These are phyloP conservation scores for Epiblema foenella DNA, from an alignment of 2,888 invertebrate genomes.

Conservation along the genomic window DNA sequence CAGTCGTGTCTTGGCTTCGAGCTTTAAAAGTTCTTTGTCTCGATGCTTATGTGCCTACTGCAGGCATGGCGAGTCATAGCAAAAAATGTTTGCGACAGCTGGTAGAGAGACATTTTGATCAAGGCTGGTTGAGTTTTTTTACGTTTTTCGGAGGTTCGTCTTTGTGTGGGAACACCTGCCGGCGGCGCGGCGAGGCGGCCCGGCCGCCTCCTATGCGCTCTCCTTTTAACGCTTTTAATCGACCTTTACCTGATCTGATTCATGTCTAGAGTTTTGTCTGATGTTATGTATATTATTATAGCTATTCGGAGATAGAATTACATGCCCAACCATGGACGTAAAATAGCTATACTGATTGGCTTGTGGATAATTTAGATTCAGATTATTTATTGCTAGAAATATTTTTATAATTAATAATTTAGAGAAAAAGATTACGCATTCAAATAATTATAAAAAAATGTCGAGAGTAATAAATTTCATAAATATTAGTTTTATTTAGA, in stretches of 20 bases:
- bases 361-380: too few species aligned
- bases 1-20: not conserved
- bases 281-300: conserved; percentile 1
- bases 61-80: conserved; percentile 52
- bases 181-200: conserved; percentile 53
- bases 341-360: not conserved
- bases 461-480: too few species aligned
- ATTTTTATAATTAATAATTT: too few species aligned
- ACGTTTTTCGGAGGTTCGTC: conserved; percentile 63
- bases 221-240: conserved; percentile 48
- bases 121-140: conserved; percentile 44
- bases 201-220: conserved; percentile 50
- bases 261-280: conserved; percentile 23
- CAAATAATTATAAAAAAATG: too few species aligned
- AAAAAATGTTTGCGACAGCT: conserved; percentile 69
- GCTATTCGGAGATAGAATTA: not conserved
- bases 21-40: conserved; percentile 23
- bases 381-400: too few species aligned
- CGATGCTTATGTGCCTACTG: conserved; percentile 10
- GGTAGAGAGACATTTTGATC: conserved; percentile 71
- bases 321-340: not conserved
- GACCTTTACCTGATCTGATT: conserved; percentile 60
- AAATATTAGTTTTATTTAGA: too few species aligned
- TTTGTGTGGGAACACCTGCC: conserved; percentile 74
- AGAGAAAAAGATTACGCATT: too few species aligned